Evolutionary conservation across 2,113 vertebrate genomes (phyloP).

Genomic region (Entelurus aequoreus): DNA sequence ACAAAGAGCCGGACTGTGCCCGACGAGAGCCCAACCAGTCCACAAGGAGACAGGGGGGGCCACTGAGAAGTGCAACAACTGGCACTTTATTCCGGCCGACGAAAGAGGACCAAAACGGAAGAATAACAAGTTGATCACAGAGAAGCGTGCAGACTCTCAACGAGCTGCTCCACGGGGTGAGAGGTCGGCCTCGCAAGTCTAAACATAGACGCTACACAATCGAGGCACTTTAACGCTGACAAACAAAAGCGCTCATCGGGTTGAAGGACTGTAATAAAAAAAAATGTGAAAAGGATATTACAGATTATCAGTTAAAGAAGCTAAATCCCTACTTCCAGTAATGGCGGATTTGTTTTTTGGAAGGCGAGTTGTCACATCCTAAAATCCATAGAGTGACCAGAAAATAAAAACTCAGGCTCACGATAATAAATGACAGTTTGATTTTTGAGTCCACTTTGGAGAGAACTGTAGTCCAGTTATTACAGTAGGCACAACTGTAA

Average conservation of each 20-base stretch:
- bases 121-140: neutral
- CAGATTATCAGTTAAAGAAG: slow-evolving; percentile 38
- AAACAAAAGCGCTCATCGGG: too few relatives aligned
- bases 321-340: slow-evolving; percentile 35
- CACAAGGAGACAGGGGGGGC: slow-evolving; percentile 14
- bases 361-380: neutral
- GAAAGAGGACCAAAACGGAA: neutral
- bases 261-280: neutral
- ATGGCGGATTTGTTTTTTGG: slow-evolving; percentile 5
- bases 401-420: neutral
- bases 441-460: too few relatives aligned
- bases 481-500: too few relatives aligned
- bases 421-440: too few relatives aligned
- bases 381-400: neutral
- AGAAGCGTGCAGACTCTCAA: neutral
- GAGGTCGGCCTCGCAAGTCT: slow-evolving; percentile 20
- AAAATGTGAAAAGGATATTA: slow-evolving; percentile 38
- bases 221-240: too few relatives aligned
- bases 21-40: slow-evolving; percentile 15
- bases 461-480: too few relatives aligned
- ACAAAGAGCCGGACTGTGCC: slow-evolving; percentile 34
- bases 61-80: slow-evolving; percentile 3
- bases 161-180: slow-evolving; percentile 21
- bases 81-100: neutral
- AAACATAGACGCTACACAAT: slow-evolving; percentile 2